Conservation (phyloP, 2,888 invertebrate genomes). For the Andrena hattorfiana region DNA sequence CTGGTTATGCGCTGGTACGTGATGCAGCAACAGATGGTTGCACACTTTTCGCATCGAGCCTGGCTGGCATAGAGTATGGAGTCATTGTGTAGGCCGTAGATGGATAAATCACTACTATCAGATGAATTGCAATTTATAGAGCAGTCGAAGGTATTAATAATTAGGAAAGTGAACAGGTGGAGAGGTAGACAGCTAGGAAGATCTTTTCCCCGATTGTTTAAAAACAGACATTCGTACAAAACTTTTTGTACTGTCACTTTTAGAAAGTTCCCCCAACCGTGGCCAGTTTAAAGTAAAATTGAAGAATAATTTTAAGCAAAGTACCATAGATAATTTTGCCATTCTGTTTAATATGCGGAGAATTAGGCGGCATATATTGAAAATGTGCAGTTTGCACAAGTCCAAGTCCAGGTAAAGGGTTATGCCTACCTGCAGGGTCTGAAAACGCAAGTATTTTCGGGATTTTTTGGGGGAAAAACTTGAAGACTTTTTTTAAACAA, state of each 20-base stretch:
- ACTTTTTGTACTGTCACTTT: no score
- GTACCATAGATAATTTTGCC: no score
- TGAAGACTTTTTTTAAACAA: no score
- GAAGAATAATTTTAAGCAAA: not conserved
- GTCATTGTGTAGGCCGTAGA: not conserved
- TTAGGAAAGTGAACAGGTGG: no score
- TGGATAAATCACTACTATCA: not conserved
- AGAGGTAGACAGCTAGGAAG: no score
- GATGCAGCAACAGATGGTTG: constrained; percentile 7
- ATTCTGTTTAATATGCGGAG: no score
- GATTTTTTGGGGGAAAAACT: no score
- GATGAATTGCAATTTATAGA: not conserved
- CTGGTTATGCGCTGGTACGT: not conserved
- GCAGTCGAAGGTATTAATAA: no score
- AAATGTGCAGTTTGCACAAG: not conserved
- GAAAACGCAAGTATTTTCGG: no score
- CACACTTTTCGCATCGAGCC: not conserved
- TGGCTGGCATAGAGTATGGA: not conserved
- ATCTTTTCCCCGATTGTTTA: no score
- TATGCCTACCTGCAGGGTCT: no score
- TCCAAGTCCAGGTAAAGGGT: not conserved
- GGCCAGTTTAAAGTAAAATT: not conserved
- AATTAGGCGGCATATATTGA: not conserved
- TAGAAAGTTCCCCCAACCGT: constrained; percentile 15
- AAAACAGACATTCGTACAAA: no score